A percentile compares a stretch with the other conserved stretches of the same genome.
These are phyloP conservation scores for Drosophila anomalipes DNA, from an alignment of 2,888 invertebrate genomes.

Conservation along the genomic window DNA sequence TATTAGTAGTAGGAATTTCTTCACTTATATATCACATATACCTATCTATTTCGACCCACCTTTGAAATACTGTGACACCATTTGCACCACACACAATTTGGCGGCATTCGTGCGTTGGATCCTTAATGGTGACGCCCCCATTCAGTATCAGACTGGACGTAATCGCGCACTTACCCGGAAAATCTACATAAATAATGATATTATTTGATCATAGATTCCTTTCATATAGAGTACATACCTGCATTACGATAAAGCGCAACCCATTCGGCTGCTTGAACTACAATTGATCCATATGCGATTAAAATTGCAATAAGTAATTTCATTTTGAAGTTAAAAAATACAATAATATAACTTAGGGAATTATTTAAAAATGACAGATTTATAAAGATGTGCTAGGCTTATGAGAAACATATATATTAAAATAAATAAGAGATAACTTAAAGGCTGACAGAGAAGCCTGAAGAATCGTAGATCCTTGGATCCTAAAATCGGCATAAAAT, in stretches of 20 bases:
- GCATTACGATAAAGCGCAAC: constrained; percentile 20
- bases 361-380: constrained; percentile 2
- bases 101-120: constrained; percentile 58
- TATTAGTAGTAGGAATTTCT: neutral
- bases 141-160: constrained; percentile 38
- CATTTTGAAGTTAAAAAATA: neutral
- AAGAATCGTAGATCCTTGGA: neutral
- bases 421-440: too few relatives aligned
- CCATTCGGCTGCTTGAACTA: constrained; percentile 43
- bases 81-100: constrained; percentile 57
- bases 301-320: neutral
- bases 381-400: neutral
- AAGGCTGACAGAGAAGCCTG: neutral
- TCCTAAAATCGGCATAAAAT: neutral
- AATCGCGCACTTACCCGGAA: constrained; percentile 62
- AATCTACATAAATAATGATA: constrained; percentile 20
- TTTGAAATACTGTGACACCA: constrained; percentile 41
- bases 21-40: neutral
- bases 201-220: neutral
- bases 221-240: constrained; percentile 26
- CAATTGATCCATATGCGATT: neutral
- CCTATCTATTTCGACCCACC: constrained; percentile 26
- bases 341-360: too few relatives aligned
- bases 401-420: neutral
- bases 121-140: constrained; percentile 56